Evolutionary conservation across 2,113 vertebrate species (phyloP).

Genomic region (Oxyura jamaicensis): DNA sequence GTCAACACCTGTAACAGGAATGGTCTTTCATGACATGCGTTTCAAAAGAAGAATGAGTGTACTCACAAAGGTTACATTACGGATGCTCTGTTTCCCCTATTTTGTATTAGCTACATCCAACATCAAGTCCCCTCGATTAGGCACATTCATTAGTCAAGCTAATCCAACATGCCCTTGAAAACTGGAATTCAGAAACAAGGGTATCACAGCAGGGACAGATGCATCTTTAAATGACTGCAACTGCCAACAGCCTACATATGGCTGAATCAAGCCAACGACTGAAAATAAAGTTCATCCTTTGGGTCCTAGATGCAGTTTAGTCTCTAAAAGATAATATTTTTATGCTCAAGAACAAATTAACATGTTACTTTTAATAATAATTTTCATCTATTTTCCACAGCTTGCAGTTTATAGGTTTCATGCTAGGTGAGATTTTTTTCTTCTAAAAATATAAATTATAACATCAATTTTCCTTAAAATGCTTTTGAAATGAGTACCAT

Average conservation of each 20-base stretch:
- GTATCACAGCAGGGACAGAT: background rate
- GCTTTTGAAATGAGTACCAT: background rate
- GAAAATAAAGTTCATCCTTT: background rate
- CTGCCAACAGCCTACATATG: background rate
- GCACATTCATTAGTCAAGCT: background rate
- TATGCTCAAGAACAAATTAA: background rate
- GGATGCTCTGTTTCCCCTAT: background rate
- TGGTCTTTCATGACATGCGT: background rate
- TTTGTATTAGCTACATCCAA: background rate
- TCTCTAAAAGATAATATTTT: background rate
- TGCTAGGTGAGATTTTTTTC: background rate
- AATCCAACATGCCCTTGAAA: conserved; percentile 35
- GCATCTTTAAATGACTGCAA: background rate
- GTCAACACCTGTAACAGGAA: background rate
- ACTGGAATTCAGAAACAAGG: background rate
- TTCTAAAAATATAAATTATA: background rate
- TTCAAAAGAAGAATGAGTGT: background rate
- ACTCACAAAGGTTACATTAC: background rate
- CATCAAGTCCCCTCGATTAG: background rate
- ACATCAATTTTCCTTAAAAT: background rate
- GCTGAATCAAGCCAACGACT: background rate
- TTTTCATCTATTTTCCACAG: background rate
- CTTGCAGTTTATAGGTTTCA: background rate
- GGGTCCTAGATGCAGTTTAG: background rate
- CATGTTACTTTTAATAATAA: background rate